Conservation (phyloP, 2,888 invertebrate genomes). For the Torymus aiolomorphi region DNA sequence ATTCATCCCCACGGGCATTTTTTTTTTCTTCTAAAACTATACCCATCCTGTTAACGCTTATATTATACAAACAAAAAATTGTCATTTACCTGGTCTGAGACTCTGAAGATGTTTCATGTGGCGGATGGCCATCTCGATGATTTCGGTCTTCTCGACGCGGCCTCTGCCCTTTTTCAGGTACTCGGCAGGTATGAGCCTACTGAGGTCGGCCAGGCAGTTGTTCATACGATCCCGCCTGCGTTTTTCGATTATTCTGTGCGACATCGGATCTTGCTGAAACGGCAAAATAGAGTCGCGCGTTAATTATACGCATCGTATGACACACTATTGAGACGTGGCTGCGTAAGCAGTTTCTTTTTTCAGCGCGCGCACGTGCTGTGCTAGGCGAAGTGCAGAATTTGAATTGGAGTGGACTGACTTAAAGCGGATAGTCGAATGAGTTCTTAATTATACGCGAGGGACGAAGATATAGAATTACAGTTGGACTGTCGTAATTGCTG, state of each 20-base stretch:
- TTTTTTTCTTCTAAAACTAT: too few relatives aligned
- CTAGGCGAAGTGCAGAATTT: too few relatives aligned
- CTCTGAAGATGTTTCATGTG: conserved; percentile 94
- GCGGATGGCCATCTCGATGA: conserved; percentile 97
- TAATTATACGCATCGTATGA: not conserved
- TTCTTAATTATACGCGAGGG: too few relatives aligned
- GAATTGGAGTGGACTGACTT: too few relatives aligned
- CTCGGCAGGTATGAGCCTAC: conserved; percentile 93
- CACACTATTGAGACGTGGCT: too few relatives aligned
- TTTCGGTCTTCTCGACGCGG: conserved; percentile 97
- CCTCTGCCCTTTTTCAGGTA: conserved; percentile 96
- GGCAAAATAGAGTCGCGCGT: conserved; percentile 47
- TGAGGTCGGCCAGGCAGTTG: conserved; percentile 95
- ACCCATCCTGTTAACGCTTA: not conserved
- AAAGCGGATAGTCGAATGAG: too few relatives aligned
- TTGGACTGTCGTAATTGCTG: too few relatives aligned
- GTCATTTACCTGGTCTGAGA: conserved; percentile 73
- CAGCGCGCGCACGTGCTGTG: too few relatives aligned
- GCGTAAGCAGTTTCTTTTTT: too few relatives aligned
- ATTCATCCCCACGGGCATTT: too few relatives aligned
- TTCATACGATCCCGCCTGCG: conserved; percentile 97
- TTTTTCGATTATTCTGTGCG: conserved; percentile 98
- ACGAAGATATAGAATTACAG: too few relatives aligned
- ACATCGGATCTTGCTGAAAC: conserved; percentile 93
- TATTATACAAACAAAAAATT: not conserved